phyloP scores from a whole-genome alignment of 2,113 vertebrate genomes.

The Silurus asotus region DNA sequence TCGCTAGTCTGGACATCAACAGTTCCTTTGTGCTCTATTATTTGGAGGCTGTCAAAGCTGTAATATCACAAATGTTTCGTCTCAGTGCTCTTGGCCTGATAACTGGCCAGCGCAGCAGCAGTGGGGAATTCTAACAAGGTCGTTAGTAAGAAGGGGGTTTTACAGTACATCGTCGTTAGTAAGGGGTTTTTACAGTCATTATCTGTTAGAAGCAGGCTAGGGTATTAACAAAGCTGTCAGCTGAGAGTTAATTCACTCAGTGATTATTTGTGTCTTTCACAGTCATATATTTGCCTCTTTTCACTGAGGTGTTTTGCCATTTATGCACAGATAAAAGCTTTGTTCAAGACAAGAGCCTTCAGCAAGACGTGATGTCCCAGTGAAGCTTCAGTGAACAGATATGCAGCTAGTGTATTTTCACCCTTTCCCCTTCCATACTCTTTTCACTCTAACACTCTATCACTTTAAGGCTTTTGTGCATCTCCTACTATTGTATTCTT shows the following conservation, averaged over 20 bases:
- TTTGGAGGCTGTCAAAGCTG: constrained; percentile 44
- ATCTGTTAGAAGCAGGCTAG: constrained; percentile 68
- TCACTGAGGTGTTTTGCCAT: constrained; percentile 45
- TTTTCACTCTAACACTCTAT: not conserved
- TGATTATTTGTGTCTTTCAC: constrained; percentile 63
- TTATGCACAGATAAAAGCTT: constrained; percentile 37
- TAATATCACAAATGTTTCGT: constrained; percentile 46
- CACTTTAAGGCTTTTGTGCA: not conserved
- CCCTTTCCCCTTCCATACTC: not conserved
- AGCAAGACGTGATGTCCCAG: not conserved
- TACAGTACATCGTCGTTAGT: constrained; percentile 45
- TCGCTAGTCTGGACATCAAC: constrained; percentile 47
- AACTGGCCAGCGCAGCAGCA: constrained; percentile 57
- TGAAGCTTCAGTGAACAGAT: constrained; percentile 1
- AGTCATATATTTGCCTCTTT: constrained; percentile 56
- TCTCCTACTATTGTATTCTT: constrained; percentile 7
- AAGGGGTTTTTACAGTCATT: constrained; percentile 56
- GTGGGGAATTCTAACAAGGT: constrained; percentile 68
- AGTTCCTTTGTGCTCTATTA: constrained; percentile 48
- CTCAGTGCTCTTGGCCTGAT: constrained; percentile 61
- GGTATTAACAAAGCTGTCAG: constrained; percentile 71
- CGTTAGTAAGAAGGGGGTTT: constrained; percentile 61
- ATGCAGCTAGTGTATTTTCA: not conserved
- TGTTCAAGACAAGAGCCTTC: constrained; percentile 14
- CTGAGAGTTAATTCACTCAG: constrained; percentile 62